These are phyloP conservation scores for Corapipo altera DNA, from an alignment of 2,113 vertebrate species.

Conservation along the genomic window DNA sequence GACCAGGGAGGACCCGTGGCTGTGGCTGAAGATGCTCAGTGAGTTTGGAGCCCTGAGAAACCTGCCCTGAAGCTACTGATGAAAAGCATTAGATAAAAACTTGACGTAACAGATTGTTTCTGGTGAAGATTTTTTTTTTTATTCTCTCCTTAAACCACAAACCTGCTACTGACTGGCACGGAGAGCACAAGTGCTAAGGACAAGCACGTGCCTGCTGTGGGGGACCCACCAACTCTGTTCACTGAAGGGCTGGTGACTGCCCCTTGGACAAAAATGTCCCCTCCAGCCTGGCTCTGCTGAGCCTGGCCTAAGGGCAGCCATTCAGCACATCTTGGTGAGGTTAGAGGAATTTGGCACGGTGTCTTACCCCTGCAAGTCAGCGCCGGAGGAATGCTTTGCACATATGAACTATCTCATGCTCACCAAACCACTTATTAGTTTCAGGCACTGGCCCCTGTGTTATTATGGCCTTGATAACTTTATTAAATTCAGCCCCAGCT, in stretches of 20 bases:
- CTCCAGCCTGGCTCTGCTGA: background rate
- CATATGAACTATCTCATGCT: constrained; percentile 72
- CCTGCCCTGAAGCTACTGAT: background rate
- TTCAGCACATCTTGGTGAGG: constrained; percentile 47
- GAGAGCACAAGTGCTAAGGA: background rate
- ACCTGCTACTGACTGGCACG: background rate
- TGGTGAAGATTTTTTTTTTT: background rate
- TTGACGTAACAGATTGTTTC: background rate
- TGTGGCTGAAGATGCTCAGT: accelerated
- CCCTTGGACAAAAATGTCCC: background rate
- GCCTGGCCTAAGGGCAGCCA: background rate
- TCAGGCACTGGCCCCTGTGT: constrained; percentile 65
- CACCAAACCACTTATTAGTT: constrained; percentile 71
- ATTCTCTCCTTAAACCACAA: constrained; percentile 8
- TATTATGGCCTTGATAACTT: constrained; percentile 74
- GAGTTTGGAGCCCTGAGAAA: background rate
- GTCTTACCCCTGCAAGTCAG: constrained; percentile 49
- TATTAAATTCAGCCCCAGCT: constrained; percentile 72
- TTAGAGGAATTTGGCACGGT: constrained; percentile 36
- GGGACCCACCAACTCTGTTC: background rate
- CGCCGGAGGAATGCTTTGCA: constrained; percentile 53
- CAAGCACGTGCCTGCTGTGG: background rate
- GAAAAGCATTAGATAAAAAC: background rate
- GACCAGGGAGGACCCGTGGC: background rate
- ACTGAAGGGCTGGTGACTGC: background rate